Percentiles rank a stretch among this genome's conserved stretches.
These are phyloP conservation scores for Helicoverpa armigera DNA, from an alignment of 1,140 invertebrate genomes.

Conservation along the genomic window DNA sequence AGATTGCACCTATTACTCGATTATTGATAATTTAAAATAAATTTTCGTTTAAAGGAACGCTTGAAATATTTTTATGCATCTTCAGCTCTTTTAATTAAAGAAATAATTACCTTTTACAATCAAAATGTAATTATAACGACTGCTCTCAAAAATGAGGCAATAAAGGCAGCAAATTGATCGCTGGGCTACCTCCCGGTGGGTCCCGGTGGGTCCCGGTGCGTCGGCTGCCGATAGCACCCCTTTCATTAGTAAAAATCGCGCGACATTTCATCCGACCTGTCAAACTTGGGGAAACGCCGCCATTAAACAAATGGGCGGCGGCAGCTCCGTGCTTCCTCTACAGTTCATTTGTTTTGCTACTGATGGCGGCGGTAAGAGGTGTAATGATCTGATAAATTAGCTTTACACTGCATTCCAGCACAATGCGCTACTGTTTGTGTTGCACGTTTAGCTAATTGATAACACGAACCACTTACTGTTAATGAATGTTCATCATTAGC, in stretches of 20 bases:
- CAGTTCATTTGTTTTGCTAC: conserved; percentile 80
- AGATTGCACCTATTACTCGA: too few relatives aligned
- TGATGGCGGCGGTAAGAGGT: conserved; percentile 70
- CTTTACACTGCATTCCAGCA: neutral
- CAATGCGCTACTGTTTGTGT: neutral
- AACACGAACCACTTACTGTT: neutral
- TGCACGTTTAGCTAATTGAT: neutral
- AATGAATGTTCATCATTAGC: too few relatives aligned
- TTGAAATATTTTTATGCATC: too few relatives aligned
- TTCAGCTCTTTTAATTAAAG: too few relatives aligned
- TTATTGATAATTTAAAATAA: too few relatives aligned
- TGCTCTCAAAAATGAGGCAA: conserved; percentile 53
- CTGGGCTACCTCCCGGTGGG: neutral
- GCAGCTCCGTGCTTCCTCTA: conserved; percentile 61
- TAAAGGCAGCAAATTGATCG: conserved; percentile 31
- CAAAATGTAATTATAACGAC: conserved; percentile 53
- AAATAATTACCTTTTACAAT: conserved; percentile 15
- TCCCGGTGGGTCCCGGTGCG: neutral
- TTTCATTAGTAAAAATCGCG: conserved; percentile 83
- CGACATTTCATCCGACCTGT: conserved; percentile 81
- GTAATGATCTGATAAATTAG: conserved; percentile 35
- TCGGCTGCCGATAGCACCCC: conserved; percentile 47
- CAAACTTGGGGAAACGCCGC: conserved; percentile 70
- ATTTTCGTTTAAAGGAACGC: too few relatives aligned
- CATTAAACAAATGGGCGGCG: conserved; percentile 69